A percentile compares a stretch with the other conserved stretches of the same genome.
Evolutionary conservation across 2,797 vertebrate species (phyloP).

Genomic region (Poeciliopsis infans): DNA sequence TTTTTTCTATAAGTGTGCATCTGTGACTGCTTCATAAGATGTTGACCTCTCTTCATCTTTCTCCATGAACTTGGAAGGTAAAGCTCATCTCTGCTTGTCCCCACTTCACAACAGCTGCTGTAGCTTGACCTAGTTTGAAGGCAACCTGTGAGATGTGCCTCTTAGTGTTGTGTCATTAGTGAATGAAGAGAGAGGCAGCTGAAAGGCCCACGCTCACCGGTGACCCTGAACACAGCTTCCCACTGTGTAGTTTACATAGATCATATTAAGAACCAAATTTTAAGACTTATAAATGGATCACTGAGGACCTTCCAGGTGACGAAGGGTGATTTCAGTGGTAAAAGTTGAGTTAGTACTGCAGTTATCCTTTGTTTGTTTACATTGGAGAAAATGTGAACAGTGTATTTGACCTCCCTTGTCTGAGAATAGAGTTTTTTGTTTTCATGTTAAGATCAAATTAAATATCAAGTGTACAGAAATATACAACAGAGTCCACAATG

Average conservation of each 20-base stretch:
- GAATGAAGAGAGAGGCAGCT: constrained; percentile 38
- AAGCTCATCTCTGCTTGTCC: constrained; percentile 25
- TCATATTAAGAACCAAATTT: neutral
- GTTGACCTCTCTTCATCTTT: constrained; percentile 28
- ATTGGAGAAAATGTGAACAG: neutral
- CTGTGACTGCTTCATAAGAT: constrained; percentile 39
- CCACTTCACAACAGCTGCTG: constrained; percentile 34
- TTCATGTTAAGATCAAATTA: neutral
- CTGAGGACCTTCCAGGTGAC: neutral
- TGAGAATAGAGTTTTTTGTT: neutral
- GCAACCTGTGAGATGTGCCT: constrained; percentile 68
- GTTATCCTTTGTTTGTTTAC: neutral
- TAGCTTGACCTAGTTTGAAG: constrained; percentile 71
- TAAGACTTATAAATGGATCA: constrained; percentile 1
- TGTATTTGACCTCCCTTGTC: neutral
- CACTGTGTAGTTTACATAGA: constrained; percentile 16
- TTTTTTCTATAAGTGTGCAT: neutral
- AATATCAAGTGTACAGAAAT: neutral
- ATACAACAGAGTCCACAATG: neutral
- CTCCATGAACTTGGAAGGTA: constrained; percentile 32
- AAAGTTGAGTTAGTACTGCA: neutral
- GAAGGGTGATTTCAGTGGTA: neutral
- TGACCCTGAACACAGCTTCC: constrained; percentile 36
- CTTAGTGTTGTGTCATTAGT: constrained; percentile 59
- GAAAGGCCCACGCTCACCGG: constrained; percentile 39